Evolutionary conservation across 2,888 invertebrate species (phyloP), one percentile per base, ranked within the genome.

Genomic region (Colletes collaris): DNA sequence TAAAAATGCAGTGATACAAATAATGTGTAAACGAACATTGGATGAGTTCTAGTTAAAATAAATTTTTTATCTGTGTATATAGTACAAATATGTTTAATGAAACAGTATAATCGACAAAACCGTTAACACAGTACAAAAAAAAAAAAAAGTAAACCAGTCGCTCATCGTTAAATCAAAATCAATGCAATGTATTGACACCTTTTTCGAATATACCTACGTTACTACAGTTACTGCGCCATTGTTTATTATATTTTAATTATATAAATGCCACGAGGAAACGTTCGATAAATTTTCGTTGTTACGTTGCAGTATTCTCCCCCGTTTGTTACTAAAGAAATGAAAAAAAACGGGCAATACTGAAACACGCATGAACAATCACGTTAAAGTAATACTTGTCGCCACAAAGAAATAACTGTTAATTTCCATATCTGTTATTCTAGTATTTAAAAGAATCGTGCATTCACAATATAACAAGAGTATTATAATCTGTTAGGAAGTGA

Each of bases 81-180:
- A 79, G 77, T 79, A 79, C 60, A 79, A 79, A 79, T 76, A 70
- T 52, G 65, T 76, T 79, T 56, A 62, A 62, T 40, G 37, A 49
- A 62, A 44, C 65, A 40, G 46, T 37, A 58, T 44, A 16, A 46
- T 62, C 4, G 8, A 49, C 11, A 16, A 27, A 46, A 56, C 62
- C 27, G 56, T 71, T 71, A 40, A 63, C 19, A 46, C 62, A 76
- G 68, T 76, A 62, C 76, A 76, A 77, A 68, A 59, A 53, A 52
- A 53, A 52, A n/a, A 13, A 76, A 77, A 68, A 59, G 49, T n/a
- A 27, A 27, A n/a, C 6, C 67, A 50, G 49, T 13, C 53, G 64
- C 46, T 60, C 40, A 27, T 69, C 59, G n/a, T 70, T 65, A 40
- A 78, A 64, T 10, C 16, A 19, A 65, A 63, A 63, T 68, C 46